Base-by-base conservation (phyloP, 2,888 invertebrate species). In the Cheilosia impressa region DNA sequence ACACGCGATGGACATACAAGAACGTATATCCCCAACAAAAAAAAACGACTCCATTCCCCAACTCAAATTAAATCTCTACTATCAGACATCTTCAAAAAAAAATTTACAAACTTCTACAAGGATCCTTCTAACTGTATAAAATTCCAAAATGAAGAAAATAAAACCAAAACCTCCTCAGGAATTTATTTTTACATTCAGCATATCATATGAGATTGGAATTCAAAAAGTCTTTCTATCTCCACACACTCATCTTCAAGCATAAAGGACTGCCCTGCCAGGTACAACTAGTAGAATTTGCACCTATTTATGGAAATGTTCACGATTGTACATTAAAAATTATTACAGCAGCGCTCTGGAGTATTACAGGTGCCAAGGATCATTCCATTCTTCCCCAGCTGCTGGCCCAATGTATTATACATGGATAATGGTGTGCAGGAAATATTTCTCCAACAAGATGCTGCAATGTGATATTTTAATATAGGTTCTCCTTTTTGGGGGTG, bases 241-340 rank as follows among this genome's bases (percentile, higher is more conserved):
- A 38, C 7, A n/a, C 52, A 38, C 7, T 10, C 52, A 52, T 31
- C 55, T 55, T 3, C 55, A 43, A 7, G 15, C 45, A 55, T 2
- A 19, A 31, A 31, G 27, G 43, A 19, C 22, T 4, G 41, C 55
- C 43, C 10, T 3, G 38, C 43, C 17, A 13, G 27, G n/a, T 24
- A 50, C 4, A 22, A 27, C 27, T 17, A 31, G 13, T 17, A 53
- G 38, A 38, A 62, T 17, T 68, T 50, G 45, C 62, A 73, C 52
- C 63, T 83, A 63, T 84, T 63, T 79, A 69, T 78, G 57, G 53
- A 79, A 75, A 75, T 79, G 50, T 57, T 73, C 79, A 68, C 52
- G 78, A 73, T 52, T 83, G 79, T 73, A 60, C 83, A 75, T 84
- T 79, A 69, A 79, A 84, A 79, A 84, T 79, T 63, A 84, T 79